Percentiles rank a stretch among this genome's conserved stretches.
phyloP scores from a whole-genome alignment of 2,797 vertebrate species.

The Dallia pectoralis region DNA sequence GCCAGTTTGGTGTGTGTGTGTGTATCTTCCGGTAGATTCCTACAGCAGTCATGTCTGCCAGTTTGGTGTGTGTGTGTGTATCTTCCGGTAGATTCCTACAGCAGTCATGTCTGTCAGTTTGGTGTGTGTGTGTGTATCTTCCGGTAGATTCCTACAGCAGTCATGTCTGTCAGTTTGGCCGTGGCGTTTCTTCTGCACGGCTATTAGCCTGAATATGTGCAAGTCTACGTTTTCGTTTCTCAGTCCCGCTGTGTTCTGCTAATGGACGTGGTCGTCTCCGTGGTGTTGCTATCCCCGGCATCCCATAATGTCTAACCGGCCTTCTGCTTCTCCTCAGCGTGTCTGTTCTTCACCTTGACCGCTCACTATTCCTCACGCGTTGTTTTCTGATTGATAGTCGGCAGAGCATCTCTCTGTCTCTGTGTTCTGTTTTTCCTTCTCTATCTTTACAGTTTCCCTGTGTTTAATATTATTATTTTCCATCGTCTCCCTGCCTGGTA shows the following conservation, averaged over 20 bases:
- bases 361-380: neutral
- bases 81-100: neutral
- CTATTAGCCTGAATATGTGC: too few relatives aligned
- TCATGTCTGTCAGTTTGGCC: neutral
- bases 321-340: neutral
- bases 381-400: neutral
- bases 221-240: too few relatives aligned
- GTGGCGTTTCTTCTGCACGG: neutral
- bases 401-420: neutral
- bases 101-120: neutral
- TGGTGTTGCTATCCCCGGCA: too few relatives aligned
- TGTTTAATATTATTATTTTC: conserved; percentile 12
- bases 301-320: neutral
- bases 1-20: neutral
- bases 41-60: neutral
- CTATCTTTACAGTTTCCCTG: neutral
- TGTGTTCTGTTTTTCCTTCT: neutral
- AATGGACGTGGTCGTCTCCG: too few relatives aligned
- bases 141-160: neutral
- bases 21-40: neutral
- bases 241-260: too few relatives aligned
- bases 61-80: conserved; percentile 12
- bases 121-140: neutral
- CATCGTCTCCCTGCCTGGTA: conserved; percentile 24
- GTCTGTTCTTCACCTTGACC: neutral